Base-by-base conservation (phyloP, 2,888 invertebrate genomes). In the Eueremaeus valkanovi region DNA sequence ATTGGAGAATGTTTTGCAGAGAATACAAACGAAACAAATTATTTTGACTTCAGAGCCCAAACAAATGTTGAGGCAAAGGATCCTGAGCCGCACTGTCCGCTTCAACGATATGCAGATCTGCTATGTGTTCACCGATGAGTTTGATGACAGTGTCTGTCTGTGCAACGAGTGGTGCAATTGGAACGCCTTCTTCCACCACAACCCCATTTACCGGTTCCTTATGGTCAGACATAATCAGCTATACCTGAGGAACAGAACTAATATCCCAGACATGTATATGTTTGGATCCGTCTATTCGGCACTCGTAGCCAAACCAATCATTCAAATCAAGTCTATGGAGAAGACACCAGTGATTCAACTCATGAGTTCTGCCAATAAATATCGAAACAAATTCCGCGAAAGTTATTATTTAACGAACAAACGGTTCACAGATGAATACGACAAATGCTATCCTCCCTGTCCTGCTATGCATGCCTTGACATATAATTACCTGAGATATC, bases 91-190 rank as follows among this genome's bases (percentile, higher is more conserved):
- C 3, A 55, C 27, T 6, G 55, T 27, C 55, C 3, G 13, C 3
- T 55, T 55, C 13, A 6, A 1, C 24, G 58, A 58, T 58, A 29
- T 58, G 9, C 58, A 58, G 18, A 58, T 31, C 1, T 9, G 27
- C 0, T 1, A 13, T 3, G 16, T 16, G 6, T 29, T 16, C 3
- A 9, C 6, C 11, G 29, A 58, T 16, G 45, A 72, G 9, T 51
- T 29, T 27, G 49, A 49, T 3, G 72, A 45, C n/a, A 51, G 29
- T 27, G 45, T 42, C 49, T 72, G 72, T 27, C 49, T 45, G 33
- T 72, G 72, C 29, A 49, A 3, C 16, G 72, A 72, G 36, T 72
- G 72, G 72, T 72, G 72, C 18, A 72, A 49, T 51, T 33, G 24
- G 21, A 29, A 29, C 40, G 42, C 72, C 3, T 72, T 72, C 72